Conservation (phyloP, 2,888 invertebrate genomes). For the Nomada fabriciana region DNA sequence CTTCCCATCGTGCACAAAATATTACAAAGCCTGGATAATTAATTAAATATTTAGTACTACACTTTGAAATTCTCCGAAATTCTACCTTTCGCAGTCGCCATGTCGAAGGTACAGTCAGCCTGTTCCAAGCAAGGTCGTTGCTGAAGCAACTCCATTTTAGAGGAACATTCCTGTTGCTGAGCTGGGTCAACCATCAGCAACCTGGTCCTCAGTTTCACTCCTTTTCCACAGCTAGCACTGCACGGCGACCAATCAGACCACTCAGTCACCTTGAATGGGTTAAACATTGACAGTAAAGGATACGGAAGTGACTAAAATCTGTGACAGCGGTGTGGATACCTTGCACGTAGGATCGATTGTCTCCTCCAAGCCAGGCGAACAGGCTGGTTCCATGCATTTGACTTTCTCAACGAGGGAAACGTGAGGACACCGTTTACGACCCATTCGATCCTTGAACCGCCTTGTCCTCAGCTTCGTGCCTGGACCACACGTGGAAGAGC, state of each 20-base stretch:
- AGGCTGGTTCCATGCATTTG: slow-evolving; percentile 91
- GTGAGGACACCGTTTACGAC: slow-evolving; percentile 92
- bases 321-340: slow-evolving; percentile 60
- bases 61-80: not conserved
- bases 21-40: not conserved
- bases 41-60: not conserved
- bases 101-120: slow-evolving; percentile 89
- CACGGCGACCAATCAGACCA: slow-evolving; percentile 98
- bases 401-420: slow-evolving; percentile 91
- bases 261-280: slow-evolving; percentile 88
- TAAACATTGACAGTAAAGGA: not conserved
- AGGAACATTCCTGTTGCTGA: slow-evolving; percentile 88
- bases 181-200: slow-evolving; percentile 89
- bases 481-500: slow-evolving; percentile 93
- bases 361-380: slow-evolving; percentile 86
- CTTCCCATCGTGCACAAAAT: not conserved
- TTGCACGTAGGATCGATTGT: slow-evolving; percentile 87
- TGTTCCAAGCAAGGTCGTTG: slow-evolving; percentile 89
- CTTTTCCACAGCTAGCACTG: slow-evolving; percentile 94
- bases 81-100: slow-evolving; percentile 91
- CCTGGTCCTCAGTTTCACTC: slow-evolving; percentile 90
- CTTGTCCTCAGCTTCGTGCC: slow-evolving; percentile 91
- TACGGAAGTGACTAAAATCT: not conserved
- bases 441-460: slow-evolving; percentile 89
- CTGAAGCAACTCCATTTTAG: slow-evolving; percentile 90